phyloP scores from a whole-genome alignment of 2,113 vertebrate genomes.

The Ictalurus punctatus region DNA sequence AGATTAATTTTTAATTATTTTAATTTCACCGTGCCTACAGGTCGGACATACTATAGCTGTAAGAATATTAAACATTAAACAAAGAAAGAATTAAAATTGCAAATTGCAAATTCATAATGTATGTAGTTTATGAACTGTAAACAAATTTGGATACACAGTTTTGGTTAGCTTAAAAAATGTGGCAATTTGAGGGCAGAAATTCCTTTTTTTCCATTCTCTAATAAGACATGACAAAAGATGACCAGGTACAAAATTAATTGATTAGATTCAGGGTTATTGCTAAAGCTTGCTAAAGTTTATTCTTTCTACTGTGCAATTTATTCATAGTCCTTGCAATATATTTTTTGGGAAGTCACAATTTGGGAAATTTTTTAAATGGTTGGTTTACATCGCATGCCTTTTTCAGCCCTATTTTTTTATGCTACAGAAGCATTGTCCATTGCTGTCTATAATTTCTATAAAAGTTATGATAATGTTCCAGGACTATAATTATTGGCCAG shows the following conservation, averaged over 20 bases:
- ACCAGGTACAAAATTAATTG: background rate
- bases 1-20: background rate
- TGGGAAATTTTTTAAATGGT: background rate
- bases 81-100: background rate
- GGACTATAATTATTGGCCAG: background rate
- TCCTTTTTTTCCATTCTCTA: background rate
- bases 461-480: background rate
- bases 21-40: background rate
- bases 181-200: background rate
- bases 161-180: background rate
- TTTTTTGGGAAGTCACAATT: background rate
- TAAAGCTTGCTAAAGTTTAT: background rate
- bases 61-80: background rate
- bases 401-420: background rate
- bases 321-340: background rate
- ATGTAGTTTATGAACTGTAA: background rate
- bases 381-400: background rate
- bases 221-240: background rate
- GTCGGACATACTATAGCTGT: background rate
- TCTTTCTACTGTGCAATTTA: background rate
- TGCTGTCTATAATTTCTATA: background rate
- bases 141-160: background rate
- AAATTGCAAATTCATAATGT: background rate
- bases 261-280: background rate
- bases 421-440: background rate